Base-by-base conservation (phyloP, 2,113 vertebrate species). In the Oreocharis arfaki region DNA sequence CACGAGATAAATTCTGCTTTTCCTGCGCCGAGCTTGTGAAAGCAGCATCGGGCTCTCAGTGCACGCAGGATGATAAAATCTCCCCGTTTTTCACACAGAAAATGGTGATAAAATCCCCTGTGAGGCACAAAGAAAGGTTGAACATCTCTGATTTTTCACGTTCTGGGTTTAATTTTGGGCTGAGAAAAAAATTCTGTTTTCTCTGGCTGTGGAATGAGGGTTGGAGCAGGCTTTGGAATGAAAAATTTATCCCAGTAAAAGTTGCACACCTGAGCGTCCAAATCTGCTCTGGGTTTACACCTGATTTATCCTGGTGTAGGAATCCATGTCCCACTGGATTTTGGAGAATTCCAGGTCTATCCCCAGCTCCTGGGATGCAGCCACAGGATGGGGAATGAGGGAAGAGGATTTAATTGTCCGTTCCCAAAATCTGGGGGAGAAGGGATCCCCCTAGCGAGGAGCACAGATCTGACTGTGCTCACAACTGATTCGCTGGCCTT, bases 391-490 rank as follows among this genome's bases (percentile, higher is more conserved):
- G 16, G 20, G 41, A 32, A 26, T 0, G 6, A 39, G 5, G 15
- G 39, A 44, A 65, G 26, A 15, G 5, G 10, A 52, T 41, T 67
- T 46, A 42, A 37, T 22, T 33, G 4, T 24, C 26, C 20, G 5
- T 63, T 65, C 52, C 61, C 52, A 70, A 61, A 55, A 12, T 18
- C 3, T 30, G 21, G 35, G 21, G 23, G 39, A 53, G 18, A 47
- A 42, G 49, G 39, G 35, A 50, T 33, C 0, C 0, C 8, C 41
- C 3, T 0, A 11, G n/a, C 5, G 79, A 65, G 70, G 21, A 78
- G 2, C 37, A 12, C 9, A 14, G 37, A 21, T 27, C 11, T 8
- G 14, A 8, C 10, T 15, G 15, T 6, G 49, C 30, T 59, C 44
- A 6, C 17, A 17, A 10, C 6, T 2, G 21, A 3, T 44, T 8